Percentiles rank a stretch among this genome's conserved stretches.
These are phyloP conservation scores for Hyposmocoma kahamanoa DNA, from an alignment of 1,140 invertebrate species.

Conservation along the genomic window DNA sequence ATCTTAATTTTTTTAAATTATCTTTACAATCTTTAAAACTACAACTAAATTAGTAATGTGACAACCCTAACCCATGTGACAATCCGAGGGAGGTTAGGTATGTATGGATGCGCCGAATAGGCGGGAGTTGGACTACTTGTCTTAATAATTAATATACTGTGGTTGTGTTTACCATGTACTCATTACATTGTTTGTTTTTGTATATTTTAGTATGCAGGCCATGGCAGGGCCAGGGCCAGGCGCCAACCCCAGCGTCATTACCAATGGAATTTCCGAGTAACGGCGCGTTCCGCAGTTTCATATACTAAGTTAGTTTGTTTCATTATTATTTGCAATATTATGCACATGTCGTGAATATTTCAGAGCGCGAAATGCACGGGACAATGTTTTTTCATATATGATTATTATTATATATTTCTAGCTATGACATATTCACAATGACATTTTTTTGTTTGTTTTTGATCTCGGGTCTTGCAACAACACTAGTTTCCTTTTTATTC, in stretches of 20 bases:
- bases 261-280: constrained; percentile 51
- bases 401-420: constrained; percentile 21
- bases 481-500: constrained; percentile 33
- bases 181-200: too few species aligned
- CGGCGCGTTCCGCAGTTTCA: not conserved
- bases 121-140: too few species aligned
- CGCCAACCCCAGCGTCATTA: constrained; percentile 33
- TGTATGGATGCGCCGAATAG: too few species aligned
- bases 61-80: too few species aligned
- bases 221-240: constrained; percentile 18
- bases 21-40: not conserved
- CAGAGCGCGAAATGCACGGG: constrained; percentile 55
- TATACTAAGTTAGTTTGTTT: not conserved
- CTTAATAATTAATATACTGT: too few species aligned
- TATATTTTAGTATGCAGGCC: constrained; percentile 30
- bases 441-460: constrained; percentile 38
- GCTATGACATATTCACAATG: constrained; percentile 57
- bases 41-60: not conserved
- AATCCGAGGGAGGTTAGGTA: too few species aligned
- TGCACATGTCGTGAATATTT: constrained; percentile 42
- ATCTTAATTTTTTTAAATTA: too few species aligned
- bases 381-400: constrained; percentile 20
- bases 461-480: constrained; percentile 55
- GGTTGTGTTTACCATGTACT: too few species aligned
- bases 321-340: not conserved